phyloP scores from a whole-genome alignment of 2,113 vertebrate species.

The Pteronura brasiliensis region DNA sequence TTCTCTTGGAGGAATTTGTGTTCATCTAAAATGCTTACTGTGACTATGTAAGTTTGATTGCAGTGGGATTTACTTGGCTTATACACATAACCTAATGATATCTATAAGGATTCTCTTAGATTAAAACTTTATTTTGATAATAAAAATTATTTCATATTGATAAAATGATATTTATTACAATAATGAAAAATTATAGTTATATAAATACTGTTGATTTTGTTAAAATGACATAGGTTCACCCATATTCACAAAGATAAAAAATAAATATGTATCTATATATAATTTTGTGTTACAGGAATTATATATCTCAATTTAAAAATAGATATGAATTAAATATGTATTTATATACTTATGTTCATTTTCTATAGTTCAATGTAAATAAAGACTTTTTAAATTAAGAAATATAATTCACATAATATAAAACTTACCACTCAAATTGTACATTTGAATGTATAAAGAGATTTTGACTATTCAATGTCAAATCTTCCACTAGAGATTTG shows the following conservation, averaged over 20 bases:
- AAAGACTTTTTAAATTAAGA: neutral
- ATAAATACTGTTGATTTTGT: neutral
- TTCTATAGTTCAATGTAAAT: neutral
- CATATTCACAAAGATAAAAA: neutral
- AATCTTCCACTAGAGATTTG: neutral
- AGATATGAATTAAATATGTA: neutral
- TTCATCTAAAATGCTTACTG: neutral
- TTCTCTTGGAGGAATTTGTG: neutral
- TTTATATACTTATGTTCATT: neutral
- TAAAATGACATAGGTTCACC: neutral
- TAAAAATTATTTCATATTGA: neutral
- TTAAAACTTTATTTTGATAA: neutral
- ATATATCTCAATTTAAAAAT: neutral
- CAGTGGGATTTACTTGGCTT: neutral
- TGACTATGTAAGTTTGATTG: neutral
- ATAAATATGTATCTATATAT: neutral
- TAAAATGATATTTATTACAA: neutral
- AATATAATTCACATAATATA: neutral
- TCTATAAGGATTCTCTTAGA: neutral
- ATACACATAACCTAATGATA: neutral
- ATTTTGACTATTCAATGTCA: neutral
- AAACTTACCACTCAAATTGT: neutral
- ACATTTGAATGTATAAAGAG: neutral
- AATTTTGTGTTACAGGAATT: neutral
- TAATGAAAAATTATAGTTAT: neutral